A percentile compares a stretch with the other conserved stretches of the same genome.
These are phyloP conservation scores for Choreutis nemorana DNA, from an alignment of 2,888 invertebrate species.

Conservation along the genomic window DNA sequence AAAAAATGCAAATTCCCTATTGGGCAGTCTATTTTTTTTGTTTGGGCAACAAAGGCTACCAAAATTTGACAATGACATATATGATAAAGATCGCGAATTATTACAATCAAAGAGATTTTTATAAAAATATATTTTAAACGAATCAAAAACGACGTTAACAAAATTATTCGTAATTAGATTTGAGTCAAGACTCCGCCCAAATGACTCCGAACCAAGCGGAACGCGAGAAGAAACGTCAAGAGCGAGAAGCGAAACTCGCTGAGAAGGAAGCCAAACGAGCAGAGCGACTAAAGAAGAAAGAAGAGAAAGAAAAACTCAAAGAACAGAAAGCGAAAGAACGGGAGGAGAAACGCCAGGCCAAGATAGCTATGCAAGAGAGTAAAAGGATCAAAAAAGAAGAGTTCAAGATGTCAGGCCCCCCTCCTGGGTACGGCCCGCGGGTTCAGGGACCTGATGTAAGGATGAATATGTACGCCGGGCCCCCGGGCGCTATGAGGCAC, in stretches of 20 bases:
- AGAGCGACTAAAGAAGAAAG: constrained; percentile 56
- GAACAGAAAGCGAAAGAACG: constrained; percentile 55
- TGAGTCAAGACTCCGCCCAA: no score
- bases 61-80: no score
- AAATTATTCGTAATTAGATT: no score
- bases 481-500: constrained; percentile 10
- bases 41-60: no score
- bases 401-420: constrained; percentile 10
- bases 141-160: no score
- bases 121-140: background rate
- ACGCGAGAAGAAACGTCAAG: constrained; percentile 62
- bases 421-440: constrained; percentile 4
- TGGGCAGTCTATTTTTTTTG: no score
- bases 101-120: no score
- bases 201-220: no score
- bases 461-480: constrained; percentile 14
- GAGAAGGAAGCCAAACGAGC: constrained; percentile 55
- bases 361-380: constrained; percentile 47
- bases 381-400: constrained; percentile 45
- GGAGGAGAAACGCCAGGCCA: constrained; percentile 49
- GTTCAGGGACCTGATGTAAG: constrained; percentile 9
- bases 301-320: constrained; percentile 53
- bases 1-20: no score
- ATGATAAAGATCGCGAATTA: no score
- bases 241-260: constrained; percentile 54